Evolutionary conservation across 2,888 invertebrate genomes (phyloP).

Genomic region (Plusia festucae): DNA sequence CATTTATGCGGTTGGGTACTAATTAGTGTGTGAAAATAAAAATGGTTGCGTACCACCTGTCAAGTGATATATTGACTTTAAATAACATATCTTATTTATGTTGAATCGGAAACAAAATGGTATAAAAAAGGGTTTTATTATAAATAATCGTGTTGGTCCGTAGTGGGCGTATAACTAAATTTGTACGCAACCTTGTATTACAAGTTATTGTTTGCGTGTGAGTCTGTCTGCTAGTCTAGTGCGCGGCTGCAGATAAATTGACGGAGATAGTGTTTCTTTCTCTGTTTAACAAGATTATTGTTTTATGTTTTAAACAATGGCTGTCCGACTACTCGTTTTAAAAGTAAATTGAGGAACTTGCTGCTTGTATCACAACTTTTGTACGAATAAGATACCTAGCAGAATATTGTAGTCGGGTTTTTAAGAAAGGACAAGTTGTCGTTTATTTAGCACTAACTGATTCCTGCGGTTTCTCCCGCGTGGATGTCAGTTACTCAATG

Average conservation of each 20-base stretch:
- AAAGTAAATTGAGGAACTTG: slow-evolving; percentile 35
- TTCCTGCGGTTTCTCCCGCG: too few relatives aligned
- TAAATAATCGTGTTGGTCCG: slow-evolving; percentile 80
- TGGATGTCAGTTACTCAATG: too few relatives aligned
- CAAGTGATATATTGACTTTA: slow-evolving; percentile 89
- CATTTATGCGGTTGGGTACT: slow-evolving; percentile 57
- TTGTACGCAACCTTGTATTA: slow-evolving; percentile 84
- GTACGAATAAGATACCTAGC: background rate
- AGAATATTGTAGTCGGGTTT: background rate
- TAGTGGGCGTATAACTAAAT: slow-evolving; percentile 88
- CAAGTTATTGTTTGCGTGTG: slow-evolving; percentile 74
- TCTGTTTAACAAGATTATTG: slow-evolving; percentile 71
- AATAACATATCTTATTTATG: slow-evolving; percentile 90
- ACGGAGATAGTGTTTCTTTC: slow-evolving; percentile 78
- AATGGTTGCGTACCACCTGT: slow-evolving; percentile 86
- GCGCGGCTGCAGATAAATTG: slow-evolving; percentile 80
- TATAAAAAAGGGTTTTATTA: slow-evolving; percentile 86
- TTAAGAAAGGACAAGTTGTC: background rate
- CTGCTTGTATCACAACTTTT: slow-evolving; percentile 36
- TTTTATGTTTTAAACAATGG: slow-evolving; percentile 38
- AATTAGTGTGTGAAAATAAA: slow-evolving; percentile 61
- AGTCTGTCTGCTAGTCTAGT: slow-evolving; percentile 63
- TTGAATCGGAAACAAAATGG: slow-evolving; percentile 88
- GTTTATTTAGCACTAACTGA: too few relatives aligned
- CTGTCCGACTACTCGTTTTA: slow-evolving; percentile 37